These are phyloP conservation scores for Tichodroma muraria DNA, from an alignment of 2,113 vertebrate species.

Conservation along the genomic window DNA sequence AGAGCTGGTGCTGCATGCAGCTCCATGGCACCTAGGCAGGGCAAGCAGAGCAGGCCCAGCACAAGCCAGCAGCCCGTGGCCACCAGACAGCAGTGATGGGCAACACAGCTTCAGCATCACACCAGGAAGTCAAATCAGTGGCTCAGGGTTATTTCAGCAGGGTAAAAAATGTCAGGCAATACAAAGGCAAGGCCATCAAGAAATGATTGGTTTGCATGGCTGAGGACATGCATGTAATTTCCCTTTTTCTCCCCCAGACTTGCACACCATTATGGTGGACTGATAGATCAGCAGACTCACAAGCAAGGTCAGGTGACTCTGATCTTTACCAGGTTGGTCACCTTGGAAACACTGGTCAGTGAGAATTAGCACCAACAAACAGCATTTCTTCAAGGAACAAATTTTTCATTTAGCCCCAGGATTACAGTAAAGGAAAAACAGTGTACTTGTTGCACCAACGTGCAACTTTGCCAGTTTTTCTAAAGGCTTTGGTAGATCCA, in stretches of 20 bases:
- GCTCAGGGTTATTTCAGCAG: background rate
- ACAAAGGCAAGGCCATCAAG: background rate
- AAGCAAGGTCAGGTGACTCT: background rate
- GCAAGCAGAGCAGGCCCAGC: background rate
- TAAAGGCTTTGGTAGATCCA: background rate
- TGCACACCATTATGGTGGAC: background rate
- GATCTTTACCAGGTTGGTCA: background rate
- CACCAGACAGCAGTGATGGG: background rate
- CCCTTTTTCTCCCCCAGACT: background rate
- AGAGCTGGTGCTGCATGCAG: background rate
- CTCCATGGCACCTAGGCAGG: background rate
- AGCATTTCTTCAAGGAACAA: background rate
- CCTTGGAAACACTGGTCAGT: background rate
- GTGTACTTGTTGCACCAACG: background rate
- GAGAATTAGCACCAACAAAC: background rate
- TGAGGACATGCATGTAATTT: background rate
- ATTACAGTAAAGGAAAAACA: background rate
- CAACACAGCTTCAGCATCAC: background rate
- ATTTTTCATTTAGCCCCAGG: background rate
- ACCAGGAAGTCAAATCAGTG: background rate
- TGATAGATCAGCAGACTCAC: background rate
- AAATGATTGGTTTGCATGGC: background rate
- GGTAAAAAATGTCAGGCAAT: background rate
- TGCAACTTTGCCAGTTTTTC: background rate
- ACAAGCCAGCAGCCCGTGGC: background rate